Conservation (phyloP, 2,888 invertebrate genomes). For the Drosophila nr. perissopoda region DNA sequence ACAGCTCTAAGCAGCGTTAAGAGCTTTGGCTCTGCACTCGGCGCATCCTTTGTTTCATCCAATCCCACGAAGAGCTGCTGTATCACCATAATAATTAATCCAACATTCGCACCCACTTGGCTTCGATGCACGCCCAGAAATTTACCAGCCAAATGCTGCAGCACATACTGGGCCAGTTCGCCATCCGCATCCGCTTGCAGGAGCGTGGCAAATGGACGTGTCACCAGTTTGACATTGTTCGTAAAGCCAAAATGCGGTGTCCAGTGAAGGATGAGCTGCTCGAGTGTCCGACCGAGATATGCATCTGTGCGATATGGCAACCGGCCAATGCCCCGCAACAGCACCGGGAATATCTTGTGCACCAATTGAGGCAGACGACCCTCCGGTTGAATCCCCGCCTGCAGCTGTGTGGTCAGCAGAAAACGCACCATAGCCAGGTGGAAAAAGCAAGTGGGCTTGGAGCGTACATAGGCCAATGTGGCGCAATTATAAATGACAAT, state of each 20-base stretch:
- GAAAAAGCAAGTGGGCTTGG: slow-evolving; percentile 85
- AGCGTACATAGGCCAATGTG: slow-evolving; percentile 81
- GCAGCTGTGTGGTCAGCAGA: slow-evolving; percentile 86
- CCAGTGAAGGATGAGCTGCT: slow-evolving; percentile 85
- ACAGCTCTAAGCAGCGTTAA: slow-evolving; percentile 76
- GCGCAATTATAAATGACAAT: slow-evolving; percentile 84
- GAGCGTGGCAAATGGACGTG: slow-evolving; percentile 81
- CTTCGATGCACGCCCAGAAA: slow-evolving; percentile 83
- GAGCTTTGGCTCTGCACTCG: slow-evolving; percentile 52
- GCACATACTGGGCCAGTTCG: slow-evolving; percentile 76
- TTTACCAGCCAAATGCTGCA: slow-evolving; percentile 78
- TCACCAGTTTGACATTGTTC: slow-evolving; percentile 78
- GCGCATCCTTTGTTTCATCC: slow-evolving; percentile 10
- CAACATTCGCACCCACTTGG: slow-evolving; percentile 81
- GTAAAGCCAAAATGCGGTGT: slow-evolving; percentile 83
- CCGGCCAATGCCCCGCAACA: slow-evolving; percentile 86
- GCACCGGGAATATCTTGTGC: slow-evolving; percentile 86
- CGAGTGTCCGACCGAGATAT: slow-evolving; percentile 85
- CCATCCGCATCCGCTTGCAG: slow-evolving; percentile 75
- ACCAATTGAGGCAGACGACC: slow-evolving; percentile 85
- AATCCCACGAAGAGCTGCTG: slow-evolving; percentile 72
- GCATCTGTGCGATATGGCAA: slow-evolving; percentile 85
- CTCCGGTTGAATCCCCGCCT: slow-evolving; percentile 85
- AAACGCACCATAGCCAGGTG: slow-evolving; percentile 86
- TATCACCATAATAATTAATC: slow-evolving; percentile 81